Evolutionary conservation across 2,797 vertebrate species (phyloP).

Genomic region (Simalia tracyae): DNA sequence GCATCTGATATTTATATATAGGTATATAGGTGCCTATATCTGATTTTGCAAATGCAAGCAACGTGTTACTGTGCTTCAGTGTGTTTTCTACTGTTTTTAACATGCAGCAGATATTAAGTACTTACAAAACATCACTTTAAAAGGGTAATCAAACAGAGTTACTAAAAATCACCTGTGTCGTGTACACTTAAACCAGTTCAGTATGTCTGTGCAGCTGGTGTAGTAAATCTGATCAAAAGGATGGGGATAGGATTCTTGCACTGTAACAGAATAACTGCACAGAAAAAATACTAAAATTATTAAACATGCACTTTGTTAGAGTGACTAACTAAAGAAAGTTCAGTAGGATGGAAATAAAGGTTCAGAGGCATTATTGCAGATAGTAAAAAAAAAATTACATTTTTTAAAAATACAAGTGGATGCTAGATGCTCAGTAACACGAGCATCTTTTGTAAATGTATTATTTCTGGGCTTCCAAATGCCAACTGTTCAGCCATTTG

Average conservation of each 20-base stretch:
- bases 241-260: slow-evolving; percentile 94
- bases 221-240: slow-evolving; percentile 95
- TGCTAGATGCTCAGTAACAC: too few species aligned
- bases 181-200: slow-evolving; percentile 98
- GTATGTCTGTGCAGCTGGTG: slow-evolving; percentile 93
- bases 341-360: not conserved
- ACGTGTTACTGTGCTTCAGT: not conserved
- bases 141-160: slow-evolving; percentile 14
- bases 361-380: not conserved
- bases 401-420: too few species aligned
- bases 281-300: slow-evolving; percentile 41
- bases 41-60: not conserved
- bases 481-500: too few species aligned
- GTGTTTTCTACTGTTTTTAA: not conserved
- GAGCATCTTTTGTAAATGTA: too few species aligned
- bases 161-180: slow-evolving; percentile 86
- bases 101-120: not conserved
- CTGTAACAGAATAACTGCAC: slow-evolving; percentile 89
- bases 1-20: too few species aligned
- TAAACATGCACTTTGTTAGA: not conserved
- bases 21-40: not conserved
- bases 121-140: not conserved
- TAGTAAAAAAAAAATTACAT: not conserved
- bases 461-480: too few species aligned
- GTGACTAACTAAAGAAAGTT: not conserved